Conservation (phyloP, 2,797 vertebrate genomes). For the Enoplosus armatus region DNA sequence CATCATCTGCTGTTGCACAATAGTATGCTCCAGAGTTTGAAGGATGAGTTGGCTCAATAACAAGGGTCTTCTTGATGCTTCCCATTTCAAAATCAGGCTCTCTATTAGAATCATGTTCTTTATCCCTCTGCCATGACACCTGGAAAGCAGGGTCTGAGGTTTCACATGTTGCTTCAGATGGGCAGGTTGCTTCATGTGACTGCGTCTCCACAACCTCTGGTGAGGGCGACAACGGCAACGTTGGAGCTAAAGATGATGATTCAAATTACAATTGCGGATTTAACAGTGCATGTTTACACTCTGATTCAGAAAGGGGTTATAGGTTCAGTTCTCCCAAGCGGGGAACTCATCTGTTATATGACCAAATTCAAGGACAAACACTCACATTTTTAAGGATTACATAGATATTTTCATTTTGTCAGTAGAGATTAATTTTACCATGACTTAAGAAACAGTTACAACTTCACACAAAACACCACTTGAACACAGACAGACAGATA, state of each 20-base stretch:
- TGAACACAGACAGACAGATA: slow-evolving; percentile 61
- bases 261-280: slow-evolving; percentile 77
- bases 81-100: slow-evolving; percentile 82
- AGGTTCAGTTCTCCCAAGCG: slow-evolving; percentile 54
- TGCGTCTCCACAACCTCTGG: slow-evolving; percentile 76
- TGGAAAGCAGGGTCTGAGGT: slow-evolving; percentile 82
- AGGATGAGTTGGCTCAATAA: slow-evolving; percentile 86
- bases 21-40: slow-evolving; percentile 90
- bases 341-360: slow-evolving; percentile 57
- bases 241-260: slow-evolving; percentile 85
- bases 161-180: slow-evolving; percentile 84
- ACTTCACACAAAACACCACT: slow-evolving; percentile 64
- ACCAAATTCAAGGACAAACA: slow-evolving; percentile 64
- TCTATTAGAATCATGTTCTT: slow-evolving; percentile 78
- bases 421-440: slow-evolving; percentile 61
- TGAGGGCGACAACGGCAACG: slow-evolving; percentile 75
- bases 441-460: slow-evolving; percentile 62
- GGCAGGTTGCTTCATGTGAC: slow-evolving; percentile 74
- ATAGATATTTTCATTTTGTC: slow-evolving; percentile 47
- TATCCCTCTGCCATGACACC: slow-evolving; percentile 86
- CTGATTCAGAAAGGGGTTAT: slow-evolving; percentile 59
- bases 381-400: slow-evolving; percentile 64
- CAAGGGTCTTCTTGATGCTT: slow-evolving; percentile 81
- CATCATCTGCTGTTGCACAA: slow-evolving; percentile 90
- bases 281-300: slow-evolving; percentile 68